Conservation (phyloP, 2,888 invertebrate species). For the Chrysolina haemoptera region DNA sequence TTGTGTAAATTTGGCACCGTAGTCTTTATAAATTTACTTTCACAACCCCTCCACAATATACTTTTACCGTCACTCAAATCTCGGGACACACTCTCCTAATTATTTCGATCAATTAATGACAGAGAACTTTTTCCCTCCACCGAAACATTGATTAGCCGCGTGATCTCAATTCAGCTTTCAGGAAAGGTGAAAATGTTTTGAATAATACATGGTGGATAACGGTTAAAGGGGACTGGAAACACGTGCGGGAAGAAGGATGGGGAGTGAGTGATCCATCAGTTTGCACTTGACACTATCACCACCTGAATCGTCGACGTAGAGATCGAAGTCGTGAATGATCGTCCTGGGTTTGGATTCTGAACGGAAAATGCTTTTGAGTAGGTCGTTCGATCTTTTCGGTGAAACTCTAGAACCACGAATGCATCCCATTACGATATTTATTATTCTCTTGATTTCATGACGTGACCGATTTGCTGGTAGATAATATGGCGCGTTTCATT, state of each 20-base stretch:
- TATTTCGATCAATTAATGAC: slow-evolving; percentile 7
- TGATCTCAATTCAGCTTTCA: slow-evolving; percentile 53
- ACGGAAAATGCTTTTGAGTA: neutral
- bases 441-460: no score
- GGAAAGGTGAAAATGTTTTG: slow-evolving; percentile 56
- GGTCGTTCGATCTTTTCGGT: neutral
- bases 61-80: neutral
- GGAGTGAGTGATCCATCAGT: slow-evolving; percentile 57
- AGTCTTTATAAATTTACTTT: neutral
- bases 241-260: slow-evolving; percentile 34
- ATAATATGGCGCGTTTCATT: no score
- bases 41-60: no score
- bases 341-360: neutral
- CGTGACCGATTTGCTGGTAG: no score
- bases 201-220: slow-evolving; percentile 52
- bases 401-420: neutral
- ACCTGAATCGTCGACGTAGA: slow-evolving; percentile 58
- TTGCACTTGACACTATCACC: slow-evolving; percentile 57
- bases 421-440: no score
- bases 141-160: slow-evolving; percentile 54
- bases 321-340: slow-evolving; percentile 21
- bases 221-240: slow-evolving; percentile 31
- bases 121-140: slow-evolving; percentile 11
- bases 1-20: no score
- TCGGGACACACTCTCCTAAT: slow-evolving; percentile 7